Evolutionary conservation across 2,888 invertebrate species (phyloP), one percentile per base, ranked within the genome.

Genomic region (Mimachlamys varia): DNA sequence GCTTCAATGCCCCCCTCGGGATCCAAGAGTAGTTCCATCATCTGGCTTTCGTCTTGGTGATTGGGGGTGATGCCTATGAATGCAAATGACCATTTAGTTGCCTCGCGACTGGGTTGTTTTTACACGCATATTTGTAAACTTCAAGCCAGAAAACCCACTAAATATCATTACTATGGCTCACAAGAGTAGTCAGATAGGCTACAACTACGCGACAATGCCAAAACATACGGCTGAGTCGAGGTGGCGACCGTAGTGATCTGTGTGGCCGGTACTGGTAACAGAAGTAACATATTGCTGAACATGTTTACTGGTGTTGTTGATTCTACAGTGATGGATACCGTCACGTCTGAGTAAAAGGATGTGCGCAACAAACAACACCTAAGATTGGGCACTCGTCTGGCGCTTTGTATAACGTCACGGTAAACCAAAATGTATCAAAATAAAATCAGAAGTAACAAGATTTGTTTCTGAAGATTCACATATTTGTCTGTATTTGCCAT

Each of bases 21-120:
- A 89, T 89, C 88, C 44, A 90, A 88, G 90, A 92, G 90, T 89
- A 89, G 88, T 89, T 87, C 38, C 49, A 87, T 58, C 92, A 92
- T 92, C 92, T 92, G 92, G 88, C 33, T 44, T 88, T 87, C 76
- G 87, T 92, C 90, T 49, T 5, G 44, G 44, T 92, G 88, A 91
- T 92, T 92, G 89, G 88, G 37, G 38, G 88, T 58, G 91, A 92
- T 92, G 76, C 37, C 50, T 49, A 62, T 50, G 89, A 88, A 91
- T 88, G 91, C 88, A 88, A 89, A 88, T 87, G 90, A 90, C 90
- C 88, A 90, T 76, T 87, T 76, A 76, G 76, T 76, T 76, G 76
- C 76, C 76, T 76, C 76, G 76, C 76, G 76, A 76, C 76, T 76
- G 27, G 76, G 76, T 76, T 76, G 76, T 76, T 76, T 76, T 76